phyloP scores from a whole-genome alignment of 2,113 vertebrate species.

The Uropsilus gracilis region DNA sequence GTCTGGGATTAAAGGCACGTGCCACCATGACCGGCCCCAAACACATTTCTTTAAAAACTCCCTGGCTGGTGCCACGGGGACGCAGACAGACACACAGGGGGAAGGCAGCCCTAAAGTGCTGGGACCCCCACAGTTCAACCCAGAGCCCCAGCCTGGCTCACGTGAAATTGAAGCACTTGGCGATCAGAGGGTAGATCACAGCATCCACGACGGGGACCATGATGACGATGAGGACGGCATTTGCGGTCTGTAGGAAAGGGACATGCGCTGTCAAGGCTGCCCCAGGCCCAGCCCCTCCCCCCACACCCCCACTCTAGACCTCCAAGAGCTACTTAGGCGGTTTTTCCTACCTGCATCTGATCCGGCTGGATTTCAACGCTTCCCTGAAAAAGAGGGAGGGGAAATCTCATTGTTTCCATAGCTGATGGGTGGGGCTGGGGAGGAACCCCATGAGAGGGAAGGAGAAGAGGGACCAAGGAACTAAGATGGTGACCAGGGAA shows the following conservation, averaged over 20 bases:
- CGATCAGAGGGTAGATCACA: constrained; percentile 92
- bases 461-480: not conserved
- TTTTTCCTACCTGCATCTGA: constrained; percentile 94
- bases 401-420: not conserved
- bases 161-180: constrained; percentile 96
- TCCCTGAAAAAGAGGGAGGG: constrained; percentile 86
- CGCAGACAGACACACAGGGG: not conserved
- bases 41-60: not conserved
- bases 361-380: constrained; percentile 91
- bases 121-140: accelerated
- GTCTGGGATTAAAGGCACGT: too few relatives aligned
- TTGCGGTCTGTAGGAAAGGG: constrained; percentile 88
- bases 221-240: constrained; percentile 94
- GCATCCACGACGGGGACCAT: constrained; percentile 93
- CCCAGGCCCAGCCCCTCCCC: too few relatives aligned
- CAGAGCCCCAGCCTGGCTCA: constrained; percentile 84
- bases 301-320: not conserved
- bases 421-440: not conserved
- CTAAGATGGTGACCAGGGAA: not conserved
- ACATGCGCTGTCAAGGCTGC: not conserved
- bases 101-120: not conserved
- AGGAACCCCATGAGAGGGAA: not conserved
- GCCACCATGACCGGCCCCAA: too few relatives aligned
- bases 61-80: accelerated
- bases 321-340: not conserved